phyloP scores from a whole-genome alignment of 2,888 invertebrate species.

The Agonum fuliginosum region DNA sequence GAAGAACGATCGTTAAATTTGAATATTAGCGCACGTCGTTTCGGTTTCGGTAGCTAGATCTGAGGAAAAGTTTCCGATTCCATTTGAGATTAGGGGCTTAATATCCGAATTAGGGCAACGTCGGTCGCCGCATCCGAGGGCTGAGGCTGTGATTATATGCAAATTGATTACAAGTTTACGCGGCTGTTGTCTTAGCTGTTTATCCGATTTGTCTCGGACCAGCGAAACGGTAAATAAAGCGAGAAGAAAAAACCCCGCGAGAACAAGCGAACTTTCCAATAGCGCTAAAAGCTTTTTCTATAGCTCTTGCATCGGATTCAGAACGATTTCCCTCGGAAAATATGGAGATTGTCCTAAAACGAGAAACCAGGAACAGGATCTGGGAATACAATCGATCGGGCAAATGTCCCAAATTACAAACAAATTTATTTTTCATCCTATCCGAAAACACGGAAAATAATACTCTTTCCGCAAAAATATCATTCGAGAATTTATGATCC shows the following conservation, averaged over 20 bases:
- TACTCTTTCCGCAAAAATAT: too few relatives aligned
- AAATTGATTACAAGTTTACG: slow-evolving; percentile 56
- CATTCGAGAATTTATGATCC: too few relatives aligned
- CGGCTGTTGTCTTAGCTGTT: slow-evolving; percentile 47
- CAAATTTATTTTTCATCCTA: slow-evolving; percentile 14
- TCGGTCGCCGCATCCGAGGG: neutral
- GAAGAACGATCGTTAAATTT: neutral
- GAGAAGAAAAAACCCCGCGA: slow-evolving; percentile 34
- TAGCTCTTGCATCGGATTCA: slow-evolving; percentile 27
- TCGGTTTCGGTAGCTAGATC: neutral
- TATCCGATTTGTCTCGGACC: slow-evolving; percentile 55
- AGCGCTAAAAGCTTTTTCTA: slow-evolving; percentile 46
- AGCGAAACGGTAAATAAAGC: slow-evolving; percentile 43
- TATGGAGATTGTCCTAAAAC: slow-evolving; percentile 51
- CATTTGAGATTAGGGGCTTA: slow-evolving; percentile 55
- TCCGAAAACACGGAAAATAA: too few relatives aligned
- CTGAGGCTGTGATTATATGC: slow-evolving; percentile 53
- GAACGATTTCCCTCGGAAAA: slow-evolving; percentile 45
- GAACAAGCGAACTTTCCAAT: slow-evolving; percentile 43
- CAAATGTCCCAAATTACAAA: slow-evolving; percentile 27
- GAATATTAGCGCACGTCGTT: neutral
- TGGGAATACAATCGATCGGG: slow-evolving; percentile 2
- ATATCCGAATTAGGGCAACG: slow-evolving; percentile 50
- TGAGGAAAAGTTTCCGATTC: slow-evolving; percentile 42
- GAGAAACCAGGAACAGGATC: slow-evolving; percentile 36